Evolutionary conservation across 2,888 invertebrate species (phyloP), one percentile per base, ranked within the genome.

Genomic region (Philopedon plagiatum): DNA sequence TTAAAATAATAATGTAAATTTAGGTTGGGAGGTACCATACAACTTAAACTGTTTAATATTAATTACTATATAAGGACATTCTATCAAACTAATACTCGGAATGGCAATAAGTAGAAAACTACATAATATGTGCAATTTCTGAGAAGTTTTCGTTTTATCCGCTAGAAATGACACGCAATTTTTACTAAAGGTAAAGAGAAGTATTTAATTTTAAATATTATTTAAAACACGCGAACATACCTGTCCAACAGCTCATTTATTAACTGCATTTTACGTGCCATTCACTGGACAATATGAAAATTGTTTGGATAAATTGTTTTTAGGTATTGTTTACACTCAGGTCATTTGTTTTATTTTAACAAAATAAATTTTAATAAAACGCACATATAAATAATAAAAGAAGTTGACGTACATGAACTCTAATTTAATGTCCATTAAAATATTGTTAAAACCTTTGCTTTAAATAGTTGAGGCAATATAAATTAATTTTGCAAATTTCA

Each of bases 261-360:
- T 54, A 54, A 39, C 37, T 54, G 37, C 63, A 54, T 51, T 64
- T 63, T 26, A 54, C 39, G 26, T 64, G 54, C 26, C 46, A 62
- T 62, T 62, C 62, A 49, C 21, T 49, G 34, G 13, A 49, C 62
- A 46, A 18, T 18, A 51, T 26, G 13, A 2, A 63, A 63, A 63
- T 63, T 63, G 37, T 34, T 54, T 11, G 64, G 19, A 39, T 64
- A 64, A 64, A 56, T 64, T 64, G 54, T 64, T 54, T 64, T 56
- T 39, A 64, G 54, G 37, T 39, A 54, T 54, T 54, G 64, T 64
- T 64, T 64, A 64, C 44, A 41, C 26, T 51, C 56, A 3, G 8
- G n/a, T 26, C 39, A 19, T 54, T 64, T 29, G 4, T 63, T 63
- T 62, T 62, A 46, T 49, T 62, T 19, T 5, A 19, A 11, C 19